A percentile compares a stretch with the other conserved stretches of the same genome.
These are phyloP conservation scores for Coelopa frigida DNA, from an alignment of 1,140 invertebrate species.

Conservation along the genomic window DNA sequence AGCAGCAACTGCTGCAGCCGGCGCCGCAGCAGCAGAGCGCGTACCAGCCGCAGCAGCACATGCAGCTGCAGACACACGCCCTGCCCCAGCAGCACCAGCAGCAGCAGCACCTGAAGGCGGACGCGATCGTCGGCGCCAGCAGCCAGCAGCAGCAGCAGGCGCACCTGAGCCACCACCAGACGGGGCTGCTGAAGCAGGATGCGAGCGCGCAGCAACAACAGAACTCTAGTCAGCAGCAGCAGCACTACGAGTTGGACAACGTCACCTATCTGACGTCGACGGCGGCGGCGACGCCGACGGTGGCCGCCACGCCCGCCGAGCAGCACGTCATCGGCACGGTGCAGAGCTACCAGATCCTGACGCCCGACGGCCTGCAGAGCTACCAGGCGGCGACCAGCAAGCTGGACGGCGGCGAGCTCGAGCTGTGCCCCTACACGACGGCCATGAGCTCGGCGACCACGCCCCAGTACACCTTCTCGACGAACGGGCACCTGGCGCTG, in stretches of 20 bases:
- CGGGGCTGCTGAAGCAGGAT: too few relatives aligned
- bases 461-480: constrained; percentile 37
- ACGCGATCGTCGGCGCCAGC: background rate
- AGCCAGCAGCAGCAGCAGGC: constrained; percentile 19
- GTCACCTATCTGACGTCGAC: constrained; percentile 35
- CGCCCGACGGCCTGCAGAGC: constrained; percentile 37
- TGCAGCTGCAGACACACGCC: constrained; percentile 16
- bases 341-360: constrained; percentile 41
- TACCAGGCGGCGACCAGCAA: constrained; percentile 30
- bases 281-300: constrained; percentile 26
- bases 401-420: constrained; percentile 28
- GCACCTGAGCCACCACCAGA: constrained; percentile 20
- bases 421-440: constrained; percentile 34
- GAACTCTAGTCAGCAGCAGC: constrained; percentile 18
- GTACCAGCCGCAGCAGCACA: constrained; percentile 20
- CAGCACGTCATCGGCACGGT: constrained; percentile 41
- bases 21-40: constrained; percentile 14
- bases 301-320: constrained; percentile 17
- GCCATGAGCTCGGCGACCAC: constrained; percentile 20
- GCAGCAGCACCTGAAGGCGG: constrained; percentile 3
- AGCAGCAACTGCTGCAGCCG: constrained; percentile 19
- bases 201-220: constrained; percentile 2
- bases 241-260: constrained; percentile 37
- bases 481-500: constrained; percentile 17
- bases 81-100: constrained; percentile 12